phyloP scores from a whole-genome alignment of 2,797 vertebrate genomes.

The Onychomys leucogaster region DNA sequence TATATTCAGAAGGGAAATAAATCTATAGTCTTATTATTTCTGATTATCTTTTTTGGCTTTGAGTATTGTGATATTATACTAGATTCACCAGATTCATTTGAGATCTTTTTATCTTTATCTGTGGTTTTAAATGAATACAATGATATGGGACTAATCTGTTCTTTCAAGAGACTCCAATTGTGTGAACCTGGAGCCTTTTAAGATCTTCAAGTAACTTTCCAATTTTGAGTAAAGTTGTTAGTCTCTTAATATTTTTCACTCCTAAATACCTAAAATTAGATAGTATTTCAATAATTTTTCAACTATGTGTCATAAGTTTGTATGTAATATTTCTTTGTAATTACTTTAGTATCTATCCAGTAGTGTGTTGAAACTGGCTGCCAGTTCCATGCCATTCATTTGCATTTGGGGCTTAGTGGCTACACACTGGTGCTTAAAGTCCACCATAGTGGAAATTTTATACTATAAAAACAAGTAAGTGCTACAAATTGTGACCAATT shows the following conservation, averaged over 20 bases:
- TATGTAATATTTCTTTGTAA: slow-evolving; percentile 5
- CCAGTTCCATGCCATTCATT: not conserved
- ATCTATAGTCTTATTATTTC: not conserved
- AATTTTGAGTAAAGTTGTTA: not conserved
- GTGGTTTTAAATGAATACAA: slow-evolving; percentile 38
- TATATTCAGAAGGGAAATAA: slow-evolving; percentile 52
- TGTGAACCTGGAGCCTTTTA: not conserved
- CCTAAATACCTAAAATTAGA: slow-evolving; percentile 22
- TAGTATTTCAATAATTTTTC: slow-evolving; percentile 47
- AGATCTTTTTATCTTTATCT: slow-evolving; percentile 39
- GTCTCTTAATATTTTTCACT: slow-evolving; percentile 21
- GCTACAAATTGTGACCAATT: slow-evolving; percentile 3
- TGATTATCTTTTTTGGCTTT: slow-evolving; percentile 2
- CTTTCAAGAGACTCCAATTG: slow-evolving; percentile 38
- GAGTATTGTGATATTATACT: slow-evolving; percentile 42
- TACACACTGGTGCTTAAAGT: slow-evolving; percentile 37
- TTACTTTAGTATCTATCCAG: not conserved
- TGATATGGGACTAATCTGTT: slow-evolving; percentile 1
- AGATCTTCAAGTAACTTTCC: slow-evolving; percentile 35
- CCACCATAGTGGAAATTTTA: slow-evolving; percentile 12
- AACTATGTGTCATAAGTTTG: not conserved
- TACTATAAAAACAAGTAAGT: slow-evolving; percentile 28
- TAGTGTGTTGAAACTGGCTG: slow-evolving; percentile 6
- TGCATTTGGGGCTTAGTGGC: not conserved
- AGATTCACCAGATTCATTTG: slow-evolving; percentile 36